Percentiles rank a stretch among this genome's conserved stretches.
phyloP scores from a whole-genome alignment of 1,140 invertebrate genomes.

The Aricia agestis region DNA sequence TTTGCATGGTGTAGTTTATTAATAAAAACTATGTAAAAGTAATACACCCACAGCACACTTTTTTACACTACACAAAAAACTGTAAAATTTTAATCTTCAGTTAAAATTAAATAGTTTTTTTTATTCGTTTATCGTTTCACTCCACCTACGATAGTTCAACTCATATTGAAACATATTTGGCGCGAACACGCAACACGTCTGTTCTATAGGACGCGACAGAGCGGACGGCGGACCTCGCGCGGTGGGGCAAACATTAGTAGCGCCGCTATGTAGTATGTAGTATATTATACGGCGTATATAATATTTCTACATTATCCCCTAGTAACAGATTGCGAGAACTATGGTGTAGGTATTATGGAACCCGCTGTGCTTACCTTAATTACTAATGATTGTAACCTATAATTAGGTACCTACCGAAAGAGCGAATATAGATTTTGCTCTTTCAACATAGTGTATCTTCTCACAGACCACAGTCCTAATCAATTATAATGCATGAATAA shows the following conservation, averaged over 20 bases:
- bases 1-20: constrained; percentile 58
- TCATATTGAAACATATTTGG: constrained; percentile 49
- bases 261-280: background rate
- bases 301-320: no score
- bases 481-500: no score
- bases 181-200: constrained; percentile 41
- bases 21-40: constrained; percentile 37
- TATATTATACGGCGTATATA: background rate
- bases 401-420: no score
- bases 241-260: constrained; percentile 16
- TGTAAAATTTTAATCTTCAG: constrained; percentile 42
- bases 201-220: constrained; percentile 33
- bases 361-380: no score
- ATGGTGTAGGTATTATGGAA: no score
- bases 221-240: constrained; percentile 28
- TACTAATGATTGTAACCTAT: no score
- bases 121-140: constrained; percentile 30
- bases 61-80: constrained; percentile 42
- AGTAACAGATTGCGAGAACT: no score
- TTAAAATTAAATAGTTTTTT: constrained; percentile 45
- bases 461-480: no score
- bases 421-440: no score
- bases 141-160: constrained; percentile 37
- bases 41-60: constrained; percentile 40
- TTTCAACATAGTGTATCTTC: no score